These are phyloP conservation scores for Porites evermanni DNA, from an alignment of 92 coral and sea anemone genomes.

Conservation along the genomic window DNA sequence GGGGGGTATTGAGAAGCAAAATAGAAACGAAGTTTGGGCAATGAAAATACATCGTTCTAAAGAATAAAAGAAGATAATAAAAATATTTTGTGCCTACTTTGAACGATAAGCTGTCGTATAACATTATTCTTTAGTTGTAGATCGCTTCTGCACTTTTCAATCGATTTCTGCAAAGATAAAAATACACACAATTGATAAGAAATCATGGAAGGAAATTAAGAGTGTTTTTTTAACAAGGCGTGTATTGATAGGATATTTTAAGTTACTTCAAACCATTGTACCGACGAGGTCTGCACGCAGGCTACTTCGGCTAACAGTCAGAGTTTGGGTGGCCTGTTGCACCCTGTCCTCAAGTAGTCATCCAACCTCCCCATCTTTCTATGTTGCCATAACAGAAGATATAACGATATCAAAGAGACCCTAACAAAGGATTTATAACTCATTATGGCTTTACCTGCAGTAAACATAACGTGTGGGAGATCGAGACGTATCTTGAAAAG, in stretches of 20 bases:
- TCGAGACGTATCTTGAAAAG: background rate
- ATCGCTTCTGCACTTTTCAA: constrained; percentile 35
- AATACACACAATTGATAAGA: background rate
- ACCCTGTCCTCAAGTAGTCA: background rate
- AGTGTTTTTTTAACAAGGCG: no score
- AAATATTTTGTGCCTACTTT: background rate
- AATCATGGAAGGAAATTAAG: background rate
- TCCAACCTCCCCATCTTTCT: background rate
- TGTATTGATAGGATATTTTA: no score
- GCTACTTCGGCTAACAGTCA: background rate
- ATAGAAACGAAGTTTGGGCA: no score
- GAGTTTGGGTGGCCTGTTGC: background rate
- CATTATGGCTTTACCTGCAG: constrained; percentile 10
- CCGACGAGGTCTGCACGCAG: background rate
- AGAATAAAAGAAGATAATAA: no score
- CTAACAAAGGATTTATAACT: background rate
- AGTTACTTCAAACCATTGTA: background rate
- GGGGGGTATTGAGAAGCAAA: no score
- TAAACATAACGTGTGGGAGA: background rate
- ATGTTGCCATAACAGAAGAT: background rate
- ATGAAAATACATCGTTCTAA: no score
- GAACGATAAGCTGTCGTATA: constrained; percentile 35
- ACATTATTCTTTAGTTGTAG: constrained; percentile 33
- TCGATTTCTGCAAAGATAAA: constrained; percentile 16
- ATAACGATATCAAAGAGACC: background rate